Evolutionary conservation across 1,140 invertebrate genomes (phyloP), one percentile per base, ranked within the genome.

Genomic region (Ganaspis sp.): DNA sequence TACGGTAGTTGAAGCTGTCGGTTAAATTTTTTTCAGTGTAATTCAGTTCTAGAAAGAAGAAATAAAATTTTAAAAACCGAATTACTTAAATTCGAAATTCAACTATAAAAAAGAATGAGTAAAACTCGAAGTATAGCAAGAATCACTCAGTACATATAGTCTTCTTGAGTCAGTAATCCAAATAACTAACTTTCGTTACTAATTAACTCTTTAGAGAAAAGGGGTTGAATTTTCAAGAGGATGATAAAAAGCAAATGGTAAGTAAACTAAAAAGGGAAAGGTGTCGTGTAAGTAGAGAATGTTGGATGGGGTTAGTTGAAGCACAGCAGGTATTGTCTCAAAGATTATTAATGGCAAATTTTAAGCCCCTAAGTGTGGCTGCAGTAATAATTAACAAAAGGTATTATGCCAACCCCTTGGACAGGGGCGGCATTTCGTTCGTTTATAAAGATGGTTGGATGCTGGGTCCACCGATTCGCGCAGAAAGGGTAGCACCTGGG

Each of bases 311-410:
- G 69, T 70, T 37, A 53, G 26, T 58, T 42, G 69, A 49, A 38
- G 26, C 23, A 29, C 69, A 40, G 72, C 26, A 71, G 75, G 75
- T 84, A 86, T 86, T 85, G 85, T 86, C 84, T 84, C 78, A 29
- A 71, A 69, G 81, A 87, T 85, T 86, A 87, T 87, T 87, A 86
- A 87, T 83, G 83, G 81, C 74, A 72, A 81, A 85, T 86, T 87
- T 87, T 87, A 86, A 87, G 84, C 85, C 84, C 82, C 83, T 83
- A 84, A 86, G 79, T 82, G 83, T 85, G 85, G 82, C 78, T 80
- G 82, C 76, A 77, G 85, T 84, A 85, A 87, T 87, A 87, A 87
- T 87, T 87, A 87, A 87, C 85, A 86, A 87, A 87, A 87, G 82
- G 85, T 85, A 86, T 87, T 87, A 86, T 83, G 23, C 15, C 58